A percentile compares a stretch with the other conserved stretches of the same genome.
Evolutionary conservation across 2,888 invertebrate genomes (phyloP).

Genomic region (Melipona beecheii): DNA sequence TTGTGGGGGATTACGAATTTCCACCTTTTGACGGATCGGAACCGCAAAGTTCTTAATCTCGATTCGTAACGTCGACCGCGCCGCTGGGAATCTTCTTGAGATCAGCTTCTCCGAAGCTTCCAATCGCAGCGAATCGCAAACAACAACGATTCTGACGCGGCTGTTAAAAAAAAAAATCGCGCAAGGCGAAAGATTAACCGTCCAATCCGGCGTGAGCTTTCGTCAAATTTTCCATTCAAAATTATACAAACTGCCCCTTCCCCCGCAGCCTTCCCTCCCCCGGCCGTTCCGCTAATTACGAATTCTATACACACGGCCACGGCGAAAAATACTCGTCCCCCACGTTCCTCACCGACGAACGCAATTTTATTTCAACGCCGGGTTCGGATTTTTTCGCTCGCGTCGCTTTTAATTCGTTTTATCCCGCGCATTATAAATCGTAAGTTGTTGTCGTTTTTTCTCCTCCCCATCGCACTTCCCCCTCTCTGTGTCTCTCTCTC

Average conservation of each 20-base stretch:
- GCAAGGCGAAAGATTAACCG: background rate
- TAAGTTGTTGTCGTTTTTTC: conserved; percentile 51
- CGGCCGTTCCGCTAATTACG: conserved; percentile 41
- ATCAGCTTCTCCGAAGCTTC: too few relatives aligned
- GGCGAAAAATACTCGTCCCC: conserved; percentile 26
- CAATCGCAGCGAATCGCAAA: too few relatives aligned
- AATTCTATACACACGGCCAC: conserved; percentile 29
- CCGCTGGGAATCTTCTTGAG: too few relatives aligned
- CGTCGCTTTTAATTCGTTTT: conserved; percentile 60
- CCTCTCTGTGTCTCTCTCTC: background rate
- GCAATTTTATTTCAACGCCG: conserved; percentile 54
- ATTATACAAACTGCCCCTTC: background rate
- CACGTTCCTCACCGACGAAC: conserved; percentile 6
- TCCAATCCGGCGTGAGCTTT: conserved; percentile 1
- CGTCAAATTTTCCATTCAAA: conserved; percentile 19
- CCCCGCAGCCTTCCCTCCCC: background rate
- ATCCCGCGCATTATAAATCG: conserved; percentile 62
- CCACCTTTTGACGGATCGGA: background rate
- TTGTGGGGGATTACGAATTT: background rate
- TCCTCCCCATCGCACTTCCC: background rate
- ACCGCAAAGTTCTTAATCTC: background rate
- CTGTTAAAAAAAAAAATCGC: background rate
- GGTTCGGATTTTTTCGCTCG: conserved; percentile 39
- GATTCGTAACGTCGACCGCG: background rate
- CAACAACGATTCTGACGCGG: background rate